These are phyloP conservation scores for Oncorhynchus kisutch DNA, from an alignment of 2,113 vertebrate species.

Conservation along the genomic window DNA sequence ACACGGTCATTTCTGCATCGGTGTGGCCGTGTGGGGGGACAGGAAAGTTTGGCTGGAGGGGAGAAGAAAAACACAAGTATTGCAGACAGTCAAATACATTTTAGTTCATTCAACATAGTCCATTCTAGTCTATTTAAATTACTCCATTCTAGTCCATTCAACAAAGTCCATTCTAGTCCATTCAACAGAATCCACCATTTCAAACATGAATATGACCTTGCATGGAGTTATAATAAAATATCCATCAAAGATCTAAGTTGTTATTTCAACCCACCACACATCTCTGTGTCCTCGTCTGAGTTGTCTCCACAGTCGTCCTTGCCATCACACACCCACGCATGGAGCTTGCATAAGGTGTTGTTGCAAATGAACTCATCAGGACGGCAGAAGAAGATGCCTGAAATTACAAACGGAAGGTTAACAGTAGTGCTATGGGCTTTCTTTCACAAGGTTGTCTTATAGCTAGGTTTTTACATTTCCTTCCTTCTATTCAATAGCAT, in stretches of 20 bases:
- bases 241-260: not conserved
- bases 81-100: not conserved
- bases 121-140: not conserved
- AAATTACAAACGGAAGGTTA: slow-evolving; percentile 25
- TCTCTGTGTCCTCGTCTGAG: slow-evolving; percentile 89
- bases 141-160: not conserved
- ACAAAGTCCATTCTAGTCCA: not conserved
- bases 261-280: slow-evolving; percentile 81
- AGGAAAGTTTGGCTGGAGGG: slow-evolving; percentile 84
- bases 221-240: not conserved
- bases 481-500: no score
- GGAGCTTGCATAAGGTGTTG: slow-evolving; percentile 95
- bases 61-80: slow-evolving; percentile 1
- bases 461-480: no score
- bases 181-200: not conserved
- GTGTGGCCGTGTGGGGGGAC: slow-evolving; percentile 87
- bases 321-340: slow-evolving; percentile 95
- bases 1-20: slow-evolving; percentile 88
- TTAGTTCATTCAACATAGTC: slow-evolving; percentile 1
- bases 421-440: no score
- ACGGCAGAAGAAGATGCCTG: slow-evolving; percentile 86
- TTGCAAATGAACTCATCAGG: slow-evolving; percentile 95
- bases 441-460: no score
- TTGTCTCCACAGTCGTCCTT: slow-evolving; percentile 98
- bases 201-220: slow-evolving; percentile 18